Percentiles rank a stretch among this genome's conserved stretches.
These are phyloP conservation scores for Drosophila rufa DNA, from an alignment of 1,140 invertebrate species.

Conservation along the genomic window DNA sequence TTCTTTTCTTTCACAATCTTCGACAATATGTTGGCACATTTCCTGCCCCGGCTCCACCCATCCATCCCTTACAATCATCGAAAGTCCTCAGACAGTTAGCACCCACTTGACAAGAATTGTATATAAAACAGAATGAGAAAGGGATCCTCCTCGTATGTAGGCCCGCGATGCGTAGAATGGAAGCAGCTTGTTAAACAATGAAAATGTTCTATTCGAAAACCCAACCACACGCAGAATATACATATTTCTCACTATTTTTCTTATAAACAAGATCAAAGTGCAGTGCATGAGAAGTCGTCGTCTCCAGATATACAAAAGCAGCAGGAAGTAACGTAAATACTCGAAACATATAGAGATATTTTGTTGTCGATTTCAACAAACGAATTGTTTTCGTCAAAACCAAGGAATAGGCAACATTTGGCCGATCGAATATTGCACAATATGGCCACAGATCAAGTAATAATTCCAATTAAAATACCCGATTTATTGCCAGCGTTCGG, in stretches of 20 bases:
- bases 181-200: slow-evolving; percentile 38
- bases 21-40: slow-evolving; percentile 53
- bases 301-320: slow-evolving; percentile 75
- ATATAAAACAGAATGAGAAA: slow-evolving; percentile 58
- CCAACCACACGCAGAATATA: slow-evolving; percentile 42
- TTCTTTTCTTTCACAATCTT: slow-evolving; percentile 16
- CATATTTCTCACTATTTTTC: slow-evolving; percentile 72
- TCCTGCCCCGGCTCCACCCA: slow-evolving; percentile 24
- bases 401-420: slow-evolving; percentile 56
- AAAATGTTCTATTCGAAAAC: slow-evolving; percentile 45
- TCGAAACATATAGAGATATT: slow-evolving; percentile 40
- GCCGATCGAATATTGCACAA: slow-evolving; percentile 73
- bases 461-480: slow-evolving; percentile 75
- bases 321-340: slow-evolving; percentile 79
- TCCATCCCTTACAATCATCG: slow-evolving; percentile 27
- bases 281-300: slow-evolving; percentile 66
- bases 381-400: slow-evolving; percentile 75
- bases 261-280: slow-evolving; percentile 82
- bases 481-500: slow-evolving; percentile 57
- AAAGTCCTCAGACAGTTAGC: slow-evolving; percentile 56
- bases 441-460: slow-evolving; percentile 80
- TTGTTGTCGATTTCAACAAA: slow-evolving; percentile 60
- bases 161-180: slow-evolving; percentile 25
- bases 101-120: slow-evolving; percentile 75
- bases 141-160: slow-evolving; percentile 3